Evolutionary conservation across 2,888 invertebrate species (phyloP).

Genomic region (Apomyelois bistriatella): DNA sequence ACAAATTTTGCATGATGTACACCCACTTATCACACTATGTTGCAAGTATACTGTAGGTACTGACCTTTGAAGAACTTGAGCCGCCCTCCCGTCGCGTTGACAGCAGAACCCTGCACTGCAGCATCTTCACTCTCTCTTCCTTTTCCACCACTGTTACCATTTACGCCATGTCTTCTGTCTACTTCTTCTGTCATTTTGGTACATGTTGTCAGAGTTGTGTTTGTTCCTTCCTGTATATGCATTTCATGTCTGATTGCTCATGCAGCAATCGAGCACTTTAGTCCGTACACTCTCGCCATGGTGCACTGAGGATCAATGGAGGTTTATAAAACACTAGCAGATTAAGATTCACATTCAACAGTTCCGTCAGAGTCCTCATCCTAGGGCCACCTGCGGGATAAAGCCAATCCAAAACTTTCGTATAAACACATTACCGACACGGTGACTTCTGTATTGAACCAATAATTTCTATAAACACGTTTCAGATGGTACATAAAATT

Average conservation of each 20-base stretch:
- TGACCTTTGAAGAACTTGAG: conserved; percentile 90
- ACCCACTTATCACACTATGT: background rate
- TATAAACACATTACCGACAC: conserved; percentile 76
- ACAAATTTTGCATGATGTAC: conserved; percentile 17
- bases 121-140: conserved; percentile 64
- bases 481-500: conserved; percentile 48
- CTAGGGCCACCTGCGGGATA: conserved; percentile 75
- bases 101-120: conserved; percentile 64
- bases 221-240: conserved; percentile 83
- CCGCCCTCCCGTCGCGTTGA: conserved; percentile 83
- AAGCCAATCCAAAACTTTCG: conserved; percentile 64
- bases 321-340: conserved; percentile 57
- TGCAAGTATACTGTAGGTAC: conserved; percentile 26
- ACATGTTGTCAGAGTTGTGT: conserved; percentile 87
- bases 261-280: conserved; percentile 71
- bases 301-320: conserved; percentile 56
- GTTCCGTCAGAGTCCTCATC: conserved; percentile 74
- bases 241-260: conserved; percentile 82
- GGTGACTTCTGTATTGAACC: conserved; percentile 62
- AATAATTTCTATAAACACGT: conserved; percentile 46
- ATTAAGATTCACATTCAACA: conserved; percentile 59
- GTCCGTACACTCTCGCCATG: conserved; percentile 70
- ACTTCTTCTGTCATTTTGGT: conserved; percentile 82
- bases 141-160: conserved; percentile 83
- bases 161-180: conserved; percentile 86